Base-by-base conservation (phyloP, 2,797 vertebrate genomes). In the Enteromius fasciolatus region DNA sequence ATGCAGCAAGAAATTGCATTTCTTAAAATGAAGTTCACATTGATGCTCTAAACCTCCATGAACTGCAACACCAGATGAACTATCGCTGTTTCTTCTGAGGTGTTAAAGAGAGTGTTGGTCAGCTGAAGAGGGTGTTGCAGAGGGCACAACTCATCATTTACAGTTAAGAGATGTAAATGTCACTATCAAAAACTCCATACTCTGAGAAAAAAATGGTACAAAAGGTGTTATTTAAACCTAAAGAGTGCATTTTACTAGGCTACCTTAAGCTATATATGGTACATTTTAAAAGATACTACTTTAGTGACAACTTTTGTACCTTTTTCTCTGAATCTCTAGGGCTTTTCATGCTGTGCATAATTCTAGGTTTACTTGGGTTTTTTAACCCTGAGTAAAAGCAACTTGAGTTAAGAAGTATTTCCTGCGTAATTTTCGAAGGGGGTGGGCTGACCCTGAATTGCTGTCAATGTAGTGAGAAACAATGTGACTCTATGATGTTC, bases 1-100 rank as follows among this genome's bases (percentile, higher is more conserved):
- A 72, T 48, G 78, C 52, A 61, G 67, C 23, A 70, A 72, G 44
- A 80, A 44, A 44, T 33, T 15, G 41, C 66, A 28, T 57, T 23
- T 73, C 18, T 76, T 61, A 14, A 76, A 52, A 20, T 63, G 39
- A 63, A 46, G 75, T 23, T 76, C 14, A 41, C 33, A 57, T 25
- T 20, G 10, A 31, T 63, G 57, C 73, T 25, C 36, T 41, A 76
- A 59, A 44, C 36, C 52, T 41, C 52, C n/a, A 36, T 59, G 15
- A 59, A 76, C 73, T 12, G n/a, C 36, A 25, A 76, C 36, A 76
- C 14, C 36, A 76, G 73, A 2, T 4, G 23, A n/a, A 18, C 52
- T 28, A 25, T 44, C 4, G 0, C 15, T 31, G 59, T 64, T 77
- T 18, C 39, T 48, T 31, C n/a, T 18, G 5, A 77, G 39, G 41